phyloP scores from a whole-genome alignment of 2,797 vertebrate genomes.

The Meriones psammophilus region DNA sequence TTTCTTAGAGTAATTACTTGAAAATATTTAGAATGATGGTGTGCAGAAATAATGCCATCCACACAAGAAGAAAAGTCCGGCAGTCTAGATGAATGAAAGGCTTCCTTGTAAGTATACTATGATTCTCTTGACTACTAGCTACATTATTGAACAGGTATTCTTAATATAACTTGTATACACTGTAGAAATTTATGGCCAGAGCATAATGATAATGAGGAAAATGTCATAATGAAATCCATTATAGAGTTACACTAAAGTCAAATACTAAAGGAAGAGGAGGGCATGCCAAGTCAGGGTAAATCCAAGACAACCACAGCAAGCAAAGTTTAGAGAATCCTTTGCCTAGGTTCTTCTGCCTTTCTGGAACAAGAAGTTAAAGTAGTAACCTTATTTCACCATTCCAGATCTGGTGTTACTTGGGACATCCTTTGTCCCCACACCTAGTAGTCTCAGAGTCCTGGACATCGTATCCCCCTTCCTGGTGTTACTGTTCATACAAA shows the following conservation, averaged over 20 bases:
- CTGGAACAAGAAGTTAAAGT: background rate
- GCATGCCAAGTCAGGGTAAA: background rate
- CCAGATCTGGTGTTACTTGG: background rate
- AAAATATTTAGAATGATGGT: constrained; percentile 42
- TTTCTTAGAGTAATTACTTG: constrained; percentile 47
- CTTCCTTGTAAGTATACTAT: constrained; percentile 41
- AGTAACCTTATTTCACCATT: background rate
- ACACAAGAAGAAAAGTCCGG: background rate
- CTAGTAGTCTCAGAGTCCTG: background rate
- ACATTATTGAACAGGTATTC: constrained; percentile 14
- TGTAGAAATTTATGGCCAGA: background rate
- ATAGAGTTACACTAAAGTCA: background rate
- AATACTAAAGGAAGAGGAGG: too few relatives aligned
- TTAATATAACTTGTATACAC: constrained; percentile 50
- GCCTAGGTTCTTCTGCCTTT: background rate
- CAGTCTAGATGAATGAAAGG: background rate
- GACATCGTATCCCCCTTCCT: background rate
- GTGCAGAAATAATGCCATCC: constrained; percentile 32
- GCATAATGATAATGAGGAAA: background rate
- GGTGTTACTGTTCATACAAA: background rate
- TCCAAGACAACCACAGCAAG: background rate
- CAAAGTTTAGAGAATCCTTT: background rate
- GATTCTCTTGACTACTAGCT: constrained; percentile 61
- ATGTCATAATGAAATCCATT: background rate
- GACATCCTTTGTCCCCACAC: background rate